These are phyloP conservation scores for Melanchra persicariae DNA, from an alignment of 2,888 invertebrate genomes.

Conservation along the genomic window DNA sequence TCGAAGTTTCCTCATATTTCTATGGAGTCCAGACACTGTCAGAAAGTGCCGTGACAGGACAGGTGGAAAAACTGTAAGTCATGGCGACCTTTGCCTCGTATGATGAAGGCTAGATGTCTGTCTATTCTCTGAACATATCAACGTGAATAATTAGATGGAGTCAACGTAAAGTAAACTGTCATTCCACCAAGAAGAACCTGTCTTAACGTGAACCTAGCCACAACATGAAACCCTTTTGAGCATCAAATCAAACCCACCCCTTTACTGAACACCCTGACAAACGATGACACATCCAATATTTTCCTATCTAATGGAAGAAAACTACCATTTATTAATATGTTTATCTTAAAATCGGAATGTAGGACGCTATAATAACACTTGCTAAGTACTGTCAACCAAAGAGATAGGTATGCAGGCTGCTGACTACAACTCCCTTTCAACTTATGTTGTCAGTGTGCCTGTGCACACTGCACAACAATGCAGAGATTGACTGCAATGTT, in stretches of 20 bases:
- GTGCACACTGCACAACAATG: neutral
- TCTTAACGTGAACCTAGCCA: too few relatives aligned
- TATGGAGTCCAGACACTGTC: too few relatives aligned
- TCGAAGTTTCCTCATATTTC: accelerated
- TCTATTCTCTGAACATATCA: too few relatives aligned
- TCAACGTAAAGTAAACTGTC: too few relatives aligned
- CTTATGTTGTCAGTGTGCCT: neutral
- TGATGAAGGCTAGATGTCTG: too few relatives aligned
- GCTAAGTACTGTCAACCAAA: constrained; percentile 11
- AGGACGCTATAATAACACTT: constrained; percentile 50
- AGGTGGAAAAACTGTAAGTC: too few relatives aligned
- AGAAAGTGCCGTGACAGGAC: too few relatives aligned
- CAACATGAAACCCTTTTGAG: neutral
- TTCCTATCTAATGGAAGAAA: constrained; percentile 56
- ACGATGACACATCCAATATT: constrained; percentile 40
- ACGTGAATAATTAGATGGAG: too few relatives aligned
- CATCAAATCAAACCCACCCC: neutral
- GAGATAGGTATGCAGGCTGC: neutral
- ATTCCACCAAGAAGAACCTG: too few relatives aligned
- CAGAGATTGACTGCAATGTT: neutral
- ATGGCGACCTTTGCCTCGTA: too few relatives aligned
- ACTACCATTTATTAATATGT: constrained; percentile 61
- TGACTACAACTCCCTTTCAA: neutral
- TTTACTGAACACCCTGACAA: constrained; percentile 3
- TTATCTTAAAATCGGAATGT: constrained; percentile 52